Base-by-base conservation (phyloP, 2,797 vertebrate species). In the Australoheros facetus region DNA sequence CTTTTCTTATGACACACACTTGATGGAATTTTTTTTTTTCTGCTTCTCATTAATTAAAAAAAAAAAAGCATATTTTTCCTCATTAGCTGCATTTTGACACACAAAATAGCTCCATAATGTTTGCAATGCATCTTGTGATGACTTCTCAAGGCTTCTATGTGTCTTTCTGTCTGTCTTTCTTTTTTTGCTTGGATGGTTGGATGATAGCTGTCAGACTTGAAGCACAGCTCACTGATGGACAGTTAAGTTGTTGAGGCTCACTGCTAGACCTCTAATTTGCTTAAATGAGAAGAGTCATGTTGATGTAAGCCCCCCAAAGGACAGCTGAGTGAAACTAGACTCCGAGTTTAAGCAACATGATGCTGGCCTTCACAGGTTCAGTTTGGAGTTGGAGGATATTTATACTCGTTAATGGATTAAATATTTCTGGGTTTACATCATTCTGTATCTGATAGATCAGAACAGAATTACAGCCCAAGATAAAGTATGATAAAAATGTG, bases 201-300 rank as follows among this genome's bases (percentile, higher is more conserved):
- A 26, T 71, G 34, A 69, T 55, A 56, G 28, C 19, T 32, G 9
- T 19, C 23, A 72, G 76, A 26, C 56, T 39, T 30, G 42, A 32
- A 81, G 39, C 59, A 16, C 30, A 19, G 62, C 69, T 66, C 21
- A 8, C 78, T 80, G 74, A 78, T 71, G 84, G 83, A 81, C 80
- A 58, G 70, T 83, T 28, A 26, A 73, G 78, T 79, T 77, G 78
- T 85, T 81, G 37, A 30, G 78, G 62, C 83, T 82, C 51, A 4
- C 57, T 78, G 51, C 79, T 21, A 5, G 28, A 84, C 78, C 82
- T 71, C 56, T 92, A 90, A 92, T 91, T 90, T 86, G 90, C 81
- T 71, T 58, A 7, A 79, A 83, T 71, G 57, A 57, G 72, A 79
- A 48, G 66, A 69, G 74, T 53, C n/a, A 0, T 60, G 77, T 57